A percentile compares a stretch with the other conserved stretches of the same genome.
phyloP scores from a whole-genome alignment of 2,888 invertebrate genomes.

The Carcina quercana region DNA sequence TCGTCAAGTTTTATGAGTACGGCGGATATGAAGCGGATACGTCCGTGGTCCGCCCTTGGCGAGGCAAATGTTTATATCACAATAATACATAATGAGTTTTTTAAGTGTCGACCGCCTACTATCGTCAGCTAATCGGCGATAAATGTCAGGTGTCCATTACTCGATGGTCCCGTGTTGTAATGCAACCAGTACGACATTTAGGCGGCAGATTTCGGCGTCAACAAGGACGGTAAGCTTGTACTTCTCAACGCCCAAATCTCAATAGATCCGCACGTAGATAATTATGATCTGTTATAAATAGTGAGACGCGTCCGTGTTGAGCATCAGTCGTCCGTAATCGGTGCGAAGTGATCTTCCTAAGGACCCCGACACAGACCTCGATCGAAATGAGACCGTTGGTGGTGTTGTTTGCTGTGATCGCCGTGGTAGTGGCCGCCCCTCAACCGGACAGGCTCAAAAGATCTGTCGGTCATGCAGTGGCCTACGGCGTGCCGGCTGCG shows the following conservation, averaged over 20 bases:
- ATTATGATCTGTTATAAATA: slow-evolving; percentile 53
- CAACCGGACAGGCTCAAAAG: slow-evolving; percentile 30
- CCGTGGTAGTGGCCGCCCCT: slow-evolving; percentile 35
- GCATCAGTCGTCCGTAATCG: slow-evolving; percentile 43
- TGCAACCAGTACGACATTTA: slow-evolving; percentile 25
- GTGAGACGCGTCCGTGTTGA: slow-evolving; percentile 24
- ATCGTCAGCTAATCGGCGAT: slow-evolving; percentile 17
- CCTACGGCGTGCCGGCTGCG: slow-evolving; percentile 33
- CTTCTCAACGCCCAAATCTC: slow-evolving; percentile 37
- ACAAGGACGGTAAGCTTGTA: slow-evolving; percentile 42
- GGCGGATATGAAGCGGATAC: slow-evolving; percentile 30
- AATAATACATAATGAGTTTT: slow-evolving; percentile 25
- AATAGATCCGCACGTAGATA: slow-evolving; percentile 34
- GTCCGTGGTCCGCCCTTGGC: slow-evolving; percentile 31
- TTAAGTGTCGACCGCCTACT: slow-evolving; percentile 20
- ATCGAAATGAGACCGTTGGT: slow-evolving; percentile 54
- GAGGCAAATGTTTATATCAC: slow-evolving; percentile 26
- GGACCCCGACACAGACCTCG: slow-evolving; percentile 49
- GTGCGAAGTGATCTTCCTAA: slow-evolving; percentile 51
- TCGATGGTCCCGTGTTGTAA: slow-evolving; percentile 5
- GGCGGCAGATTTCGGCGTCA: slow-evolving; percentile 36
- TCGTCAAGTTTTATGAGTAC: no score
- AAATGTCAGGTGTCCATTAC: slow-evolving; percentile 39
- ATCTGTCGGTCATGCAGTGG: slow-evolving; percentile 28
- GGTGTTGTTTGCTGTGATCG: slow-evolving; percentile 53